Base-by-base conservation (phyloP, 1,140 invertebrate genomes). In the Aphelenchoides fujianensis region DNA sequence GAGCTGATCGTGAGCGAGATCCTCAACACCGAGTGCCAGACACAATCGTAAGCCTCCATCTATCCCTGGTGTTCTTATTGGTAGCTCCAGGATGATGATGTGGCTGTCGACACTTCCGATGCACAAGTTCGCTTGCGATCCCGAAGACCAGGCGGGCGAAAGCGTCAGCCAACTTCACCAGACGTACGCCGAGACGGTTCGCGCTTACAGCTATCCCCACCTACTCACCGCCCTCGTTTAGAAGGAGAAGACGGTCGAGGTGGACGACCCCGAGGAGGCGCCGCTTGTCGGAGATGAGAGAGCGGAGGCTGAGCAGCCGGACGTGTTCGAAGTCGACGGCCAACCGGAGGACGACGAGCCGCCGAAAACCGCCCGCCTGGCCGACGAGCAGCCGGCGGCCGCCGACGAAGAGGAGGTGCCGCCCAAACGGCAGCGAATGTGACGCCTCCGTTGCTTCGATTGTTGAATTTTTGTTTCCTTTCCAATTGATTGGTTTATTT, bases 1-100 rank as follows among this genome's bases (percentile, higher is more conserved):
- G 72, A 74, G 3, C 37, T 81, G 3, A 85, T 83, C 61, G 71
- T 81, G 7, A 74, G 73, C 27, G 80, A 82, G 30, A 85, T 85
- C 52, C 68, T 83, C 2, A 66, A 62, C 48, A 81, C 74, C n/a
- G 81, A 83, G 64, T 68, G 82, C 16, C 27, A 23, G 5, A 57
- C 75, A 2, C 78, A 84, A 55, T 71, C 66, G 79, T 80, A 76
- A 73, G 59, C 69, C 2, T 74, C 12, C 34, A 30, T 73, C n/a
- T 28, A n/a, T 2, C 1, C n/a, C 16, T 74, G 19, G 23, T 23
- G 2, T 74, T 3, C 5, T 23, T 63, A 3, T 7, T 55, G 5
- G 23, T 27, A 72, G 9, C 68, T 73, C 62, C 5, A 79, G 72
- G 28, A 79, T 82, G 76, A 75, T 78, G 69, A 35, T 63, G 31